Base-by-base conservation (phyloP, 2,113 vertebrate species). In the Cranoglanis bouderius region DNA sequence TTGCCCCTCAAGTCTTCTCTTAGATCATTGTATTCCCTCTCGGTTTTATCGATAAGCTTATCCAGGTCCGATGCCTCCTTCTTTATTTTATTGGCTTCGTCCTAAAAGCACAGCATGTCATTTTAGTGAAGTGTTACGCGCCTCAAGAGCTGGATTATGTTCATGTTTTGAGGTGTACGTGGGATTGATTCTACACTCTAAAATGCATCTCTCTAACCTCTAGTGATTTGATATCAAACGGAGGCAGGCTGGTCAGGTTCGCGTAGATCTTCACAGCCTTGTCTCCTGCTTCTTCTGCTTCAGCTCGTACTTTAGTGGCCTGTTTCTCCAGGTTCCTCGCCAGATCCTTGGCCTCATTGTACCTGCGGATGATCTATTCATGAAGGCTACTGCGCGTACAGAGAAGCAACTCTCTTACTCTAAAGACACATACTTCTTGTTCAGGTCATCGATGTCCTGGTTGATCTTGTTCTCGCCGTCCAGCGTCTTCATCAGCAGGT, bases 291-390 rank as follows among this genome's bases (percentile, higher is more conserved):
- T 97, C 96, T 57, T 97, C 96, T 7, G 98, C 98, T 90, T 99
- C 97, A 0, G 92, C 94, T 10, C 97, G 96, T 0, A 99, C 96
- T 74, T 95, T 97, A 92, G 78, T 95, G 40, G 98, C 98, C 90
- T 99, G 97, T 74, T 96, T 97, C 92, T 99, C 98, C 85, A 99
- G 95, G n/a, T 96, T 97, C 92, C 95, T 96, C 3, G 97, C 97
- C 87, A 99, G 96, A 1, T 97, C 97, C 93, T 97, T 98, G 0
- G 97, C 97, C 89, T 99, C 97, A 7, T 95, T 96, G 92, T 98
- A 99, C 93, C 98, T 99, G 92, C 3, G 18, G 26, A 32, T 55
- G 32, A 10, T 70, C 16, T 2, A 8, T 29, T 43, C 24, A 29
- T 59, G 81, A 83, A 40, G 55, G 12, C 0, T 43, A 14, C 81